Conservation (phyloP, 2,888 invertebrate species). For the Blastobasis adustella region DNA sequence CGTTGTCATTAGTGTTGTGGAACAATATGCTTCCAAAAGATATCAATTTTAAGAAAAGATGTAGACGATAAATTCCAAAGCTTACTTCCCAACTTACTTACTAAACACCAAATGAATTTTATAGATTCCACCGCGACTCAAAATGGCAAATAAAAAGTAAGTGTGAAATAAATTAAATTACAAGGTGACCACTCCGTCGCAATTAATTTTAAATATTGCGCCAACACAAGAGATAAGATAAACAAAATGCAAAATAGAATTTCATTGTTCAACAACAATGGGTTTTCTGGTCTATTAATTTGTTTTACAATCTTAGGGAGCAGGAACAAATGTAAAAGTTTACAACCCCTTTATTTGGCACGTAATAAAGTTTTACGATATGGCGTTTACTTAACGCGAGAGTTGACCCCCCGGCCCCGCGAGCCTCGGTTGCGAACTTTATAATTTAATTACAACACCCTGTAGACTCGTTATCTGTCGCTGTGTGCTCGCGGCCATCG, state of each 20-base stretch:
- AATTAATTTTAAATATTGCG: too few relatives aligned
- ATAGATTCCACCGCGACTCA: too few relatives aligned
- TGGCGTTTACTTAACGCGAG: slow-evolving; percentile 60
- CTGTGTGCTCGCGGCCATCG: slow-evolving; percentile 13
- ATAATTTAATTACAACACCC: slow-evolving; percentile 73
- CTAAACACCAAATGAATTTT: too few relatives aligned
- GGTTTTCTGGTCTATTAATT: slow-evolving; percentile 24
- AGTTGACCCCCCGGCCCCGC: slow-evolving; percentile 57
- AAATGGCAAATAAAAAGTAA: too few relatives aligned
- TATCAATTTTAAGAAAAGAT: too few relatives aligned
- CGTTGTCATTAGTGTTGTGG: not conserved
- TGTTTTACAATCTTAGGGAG: slow-evolving; percentile 45
- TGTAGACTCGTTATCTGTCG: slow-evolving; percentile 49
- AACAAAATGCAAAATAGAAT: slow-evolving; percentile 15
- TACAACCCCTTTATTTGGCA: slow-evolving; percentile 69
- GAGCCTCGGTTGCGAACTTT: slow-evolving; percentile 52
- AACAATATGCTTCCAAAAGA: too few relatives aligned
- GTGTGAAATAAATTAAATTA: too few relatives aligned
- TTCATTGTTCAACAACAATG: slow-evolving; percentile 11
- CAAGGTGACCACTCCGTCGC: too few relatives aligned
- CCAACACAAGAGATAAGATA: not conserved
- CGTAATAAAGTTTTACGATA: slow-evolving; percentile 70
- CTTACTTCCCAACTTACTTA: too few relatives aligned
- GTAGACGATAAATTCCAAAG: too few relatives aligned
- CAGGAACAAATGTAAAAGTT: slow-evolving; percentile 58